Percentiles rank a stretch among this genome's conserved stretches.
Conservation (phyloP, 2,888 invertebrate genomes). For the Plutella xylostella region DNA sequence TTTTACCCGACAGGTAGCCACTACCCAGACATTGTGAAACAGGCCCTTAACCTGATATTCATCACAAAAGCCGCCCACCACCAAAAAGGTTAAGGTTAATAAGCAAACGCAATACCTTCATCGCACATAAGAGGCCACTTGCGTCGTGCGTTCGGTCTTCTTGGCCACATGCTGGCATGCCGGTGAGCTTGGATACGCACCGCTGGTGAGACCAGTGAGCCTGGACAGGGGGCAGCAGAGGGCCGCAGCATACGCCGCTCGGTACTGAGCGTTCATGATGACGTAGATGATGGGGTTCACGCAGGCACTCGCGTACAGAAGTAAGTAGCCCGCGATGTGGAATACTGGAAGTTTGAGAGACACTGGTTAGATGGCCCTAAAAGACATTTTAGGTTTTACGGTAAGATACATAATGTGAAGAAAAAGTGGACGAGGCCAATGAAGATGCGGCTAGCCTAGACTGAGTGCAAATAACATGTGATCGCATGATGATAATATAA, state of each 20-base stretch:
- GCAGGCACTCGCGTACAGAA: constrained; percentile 90
- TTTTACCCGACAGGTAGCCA: too few species aligned
- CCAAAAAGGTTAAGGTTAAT: too few species aligned
- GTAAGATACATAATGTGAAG: too few species aligned
- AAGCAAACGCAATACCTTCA: constrained; percentile 49
- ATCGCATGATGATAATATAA: too few species aligned
- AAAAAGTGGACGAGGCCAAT: too few species aligned
- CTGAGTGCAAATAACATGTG: too few species aligned
- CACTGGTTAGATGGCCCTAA: too few species aligned
- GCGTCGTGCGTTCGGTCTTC: constrained; percentile 48
- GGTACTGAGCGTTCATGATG: constrained; percentile 94
- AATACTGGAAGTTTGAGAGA: constrained; percentile 64
- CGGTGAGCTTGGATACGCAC: constrained; percentile 62
- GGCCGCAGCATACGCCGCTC: constrained; percentile 88
- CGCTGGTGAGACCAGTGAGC: constrained; percentile 71
- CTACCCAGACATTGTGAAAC: too few species aligned
- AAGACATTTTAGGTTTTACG: too few species aligned
- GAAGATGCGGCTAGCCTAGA: too few species aligned
- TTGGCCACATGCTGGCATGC: constrained; percentile 33
- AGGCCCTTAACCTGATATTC: too few species aligned
- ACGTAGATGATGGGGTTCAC: constrained; percentile 95
- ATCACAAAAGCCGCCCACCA: too few species aligned
- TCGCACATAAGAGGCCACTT: constrained; percentile 48
- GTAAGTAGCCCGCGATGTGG: constrained; percentile 85
- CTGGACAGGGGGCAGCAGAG: constrained; percentile 74